Percentiles rank a stretch among this genome's conserved stretches.
phyloP scores from a whole-genome alignment of 2,888 invertebrate genomes.

The Seira musarum region DNA sequence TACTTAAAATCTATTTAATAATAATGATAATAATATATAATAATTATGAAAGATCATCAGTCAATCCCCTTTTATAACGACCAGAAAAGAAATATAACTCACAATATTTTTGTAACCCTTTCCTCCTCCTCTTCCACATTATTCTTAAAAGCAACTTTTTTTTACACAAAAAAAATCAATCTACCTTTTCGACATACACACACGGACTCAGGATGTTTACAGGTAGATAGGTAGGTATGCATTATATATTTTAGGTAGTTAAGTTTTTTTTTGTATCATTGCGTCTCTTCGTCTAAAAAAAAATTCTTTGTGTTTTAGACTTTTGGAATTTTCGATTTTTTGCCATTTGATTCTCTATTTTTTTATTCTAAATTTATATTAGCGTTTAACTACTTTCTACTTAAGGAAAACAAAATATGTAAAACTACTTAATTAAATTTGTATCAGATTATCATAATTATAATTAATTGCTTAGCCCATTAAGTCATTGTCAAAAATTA shows the following conservation, averaged over 20 bases:
- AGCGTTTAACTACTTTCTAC: no score
- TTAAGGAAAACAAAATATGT: background rate
- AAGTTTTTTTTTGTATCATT: background rate
- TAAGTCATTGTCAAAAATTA: no score
- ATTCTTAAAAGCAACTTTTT: slow-evolving; percentile 13
- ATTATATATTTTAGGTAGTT: background rate
- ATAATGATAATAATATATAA: slow-evolving; percentile 35
- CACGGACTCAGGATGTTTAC: background rate
- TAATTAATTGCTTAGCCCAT: slow-evolving; percentile 9
- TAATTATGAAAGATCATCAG: slow-evolving; percentile 62
- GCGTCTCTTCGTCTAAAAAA: background rate
- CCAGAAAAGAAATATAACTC: slow-evolving; percentile 64
- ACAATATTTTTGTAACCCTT: slow-evolving; percentile 60
- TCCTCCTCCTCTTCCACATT: slow-evolving; percentile 29
- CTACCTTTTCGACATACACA: background rate
- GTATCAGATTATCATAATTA: no score
- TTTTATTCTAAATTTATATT: background rate
- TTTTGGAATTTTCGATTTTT: slow-evolving; percentile 4
- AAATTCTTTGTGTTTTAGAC: background rate
- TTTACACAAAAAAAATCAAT: slow-evolving; percentile 2
- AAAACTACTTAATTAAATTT: background rate
- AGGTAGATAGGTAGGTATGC: background rate
- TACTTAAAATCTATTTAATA: slow-evolving; percentile 28
- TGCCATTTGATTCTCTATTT: background rate
- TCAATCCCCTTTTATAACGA: slow-evolving; percentile 63